Base-by-base conservation (phyloP, 2,888 invertebrate species). In the Metallyticus violacea region DNA sequence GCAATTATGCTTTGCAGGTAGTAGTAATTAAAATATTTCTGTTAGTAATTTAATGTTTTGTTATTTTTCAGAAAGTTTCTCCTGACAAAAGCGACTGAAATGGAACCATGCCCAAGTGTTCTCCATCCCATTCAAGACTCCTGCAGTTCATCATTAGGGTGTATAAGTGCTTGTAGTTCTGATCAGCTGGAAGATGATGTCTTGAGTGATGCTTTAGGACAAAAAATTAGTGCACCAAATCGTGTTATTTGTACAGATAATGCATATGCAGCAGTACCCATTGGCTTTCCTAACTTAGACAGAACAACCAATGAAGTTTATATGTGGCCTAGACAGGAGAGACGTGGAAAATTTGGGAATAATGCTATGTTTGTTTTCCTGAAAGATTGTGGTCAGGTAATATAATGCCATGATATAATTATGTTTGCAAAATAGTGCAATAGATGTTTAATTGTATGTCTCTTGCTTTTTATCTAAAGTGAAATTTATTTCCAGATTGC, bases 251-350 rank as follows among this genome's bases (percentile, higher is more conserved):
- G 91, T 2, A 91, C 91, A 9, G 90, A 91, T 25, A 90, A 91
- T 76, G 90, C 91, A 1, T 93, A 92, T 88, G 93, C 92, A 22
- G 91, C 91, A 25, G 88, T 93, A 15, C 90, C 91, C 29, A 90
- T 92, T 6, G 93, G 93, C 26, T 93, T 93, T 88, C 93, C 93
- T 7, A 93, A 93, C 79, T 89, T 92, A 29, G 91, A 91, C n/a
- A 87, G 87, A 28, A 91, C 91, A 82, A 88, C 89, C 2, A 91
- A 90, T 83, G 91, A 92, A 85, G 86, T 92, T 22, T 90, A 91
- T 88, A 86, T 89, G 25, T 92, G 92, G 91, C 91, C 91, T 26
- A 89, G 91, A 85, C 89, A 88, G 15, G 87, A 89, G 27, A 88
- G 88, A 82, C 86, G 87, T 2, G 89, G 26, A 77, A 77, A n/a